These are phyloP conservation scores for Hymenochirus boettgeri DNA, from an alignment of 2,113 vertebrate species.

Conservation along the genomic window DNA sequence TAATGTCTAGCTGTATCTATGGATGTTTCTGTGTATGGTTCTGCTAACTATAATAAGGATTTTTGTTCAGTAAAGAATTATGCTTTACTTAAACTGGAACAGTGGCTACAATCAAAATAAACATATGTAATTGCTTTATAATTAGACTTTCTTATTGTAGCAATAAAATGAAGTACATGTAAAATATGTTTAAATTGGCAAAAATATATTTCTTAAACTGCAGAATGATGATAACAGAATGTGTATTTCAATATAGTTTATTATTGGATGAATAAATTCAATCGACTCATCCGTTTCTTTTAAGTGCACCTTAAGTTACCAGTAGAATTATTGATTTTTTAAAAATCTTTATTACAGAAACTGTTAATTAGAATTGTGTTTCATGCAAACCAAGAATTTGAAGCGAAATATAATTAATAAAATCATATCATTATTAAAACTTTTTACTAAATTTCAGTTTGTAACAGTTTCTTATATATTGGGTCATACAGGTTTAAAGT, in stretches of 20 bases:
- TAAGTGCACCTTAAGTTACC: conserved; percentile 12
- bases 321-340: conserved; percentile 30
- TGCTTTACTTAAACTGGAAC: neutral
- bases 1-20: no score
- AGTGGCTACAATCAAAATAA: conserved; percentile 1
- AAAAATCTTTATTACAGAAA: conserved; percentile 29
- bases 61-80: conserved; percentile 2
- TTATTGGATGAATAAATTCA: conserved; percentile 5
- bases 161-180: conserved; percentile 29
- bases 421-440: no score
- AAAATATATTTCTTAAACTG: conserved; percentile 31
- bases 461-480: no score
- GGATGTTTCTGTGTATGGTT: no score
- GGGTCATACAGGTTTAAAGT: no score
- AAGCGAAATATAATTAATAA: no score
- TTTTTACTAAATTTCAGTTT: no score
- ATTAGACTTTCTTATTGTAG: conserved; percentile 25
- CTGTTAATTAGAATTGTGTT: no score
- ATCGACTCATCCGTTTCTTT: conserved; percentile 26
- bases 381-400: no score
- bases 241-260: conserved; percentile 21
- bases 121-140: conserved; percentile 23
- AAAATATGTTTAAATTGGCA: conserved; percentile 33
- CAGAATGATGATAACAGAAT: neutral
- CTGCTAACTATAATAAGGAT: neutral